Evolutionary conservation across 2,888 invertebrate species (phyloP).

Genomic region (Odontocerum albicorne): DNA sequence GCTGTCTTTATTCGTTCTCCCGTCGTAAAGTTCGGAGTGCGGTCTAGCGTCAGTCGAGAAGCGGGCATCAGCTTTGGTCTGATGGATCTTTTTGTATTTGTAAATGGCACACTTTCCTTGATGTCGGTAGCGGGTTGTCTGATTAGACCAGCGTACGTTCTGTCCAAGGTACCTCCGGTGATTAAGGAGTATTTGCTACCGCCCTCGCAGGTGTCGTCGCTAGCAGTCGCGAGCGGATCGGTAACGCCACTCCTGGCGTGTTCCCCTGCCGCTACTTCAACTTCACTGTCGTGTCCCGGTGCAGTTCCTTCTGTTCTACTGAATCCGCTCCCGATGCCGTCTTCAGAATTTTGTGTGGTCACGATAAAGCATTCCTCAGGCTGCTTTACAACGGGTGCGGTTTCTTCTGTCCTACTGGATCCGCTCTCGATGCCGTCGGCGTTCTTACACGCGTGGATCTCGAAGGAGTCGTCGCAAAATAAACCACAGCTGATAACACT

Average conservation of each 20-base stretch:
- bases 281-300: slow-evolving; percentile 81
- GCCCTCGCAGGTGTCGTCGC: slow-evolving; percentile 64
- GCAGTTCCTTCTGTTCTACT: slow-evolving; percentile 38
- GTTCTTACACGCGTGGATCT: slow-evolving; percentile 7
- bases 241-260: slow-evolving; percentile 67
- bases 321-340: too few species aligned
- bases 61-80: slow-evolving; percentile 57
- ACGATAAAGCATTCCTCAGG: too few species aligned
- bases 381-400: too few species aligned
- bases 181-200: slow-evolving; percentile 81
- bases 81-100: slow-evolving; percentile 52
- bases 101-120: slow-evolving; percentile 59
- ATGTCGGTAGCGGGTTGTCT: slow-evolving; percentile 47
- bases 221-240: slow-evolving; percentile 61
- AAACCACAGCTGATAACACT: slow-evolving; percentile 78
- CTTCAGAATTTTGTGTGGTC: too few species aligned
- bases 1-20: slow-evolving; percentile 62
- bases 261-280: slow-evolving; percentile 69
- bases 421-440: neutral
- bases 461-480: slow-evolving; percentile 62
- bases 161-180: slow-evolving; percentile 49
- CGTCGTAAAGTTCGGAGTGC: slow-evolving; percentile 55
- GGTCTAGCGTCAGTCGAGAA: slow-evolving; percentile 55
- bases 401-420: neutral
- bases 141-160: slow-evolving; percentile 45